A percentile compares a stretch with the other conserved stretches of the same genome.
phyloP scores from a whole-genome alignment of 2,888 invertebrate genomes.

The Pachydiplax longipennis region DNA sequence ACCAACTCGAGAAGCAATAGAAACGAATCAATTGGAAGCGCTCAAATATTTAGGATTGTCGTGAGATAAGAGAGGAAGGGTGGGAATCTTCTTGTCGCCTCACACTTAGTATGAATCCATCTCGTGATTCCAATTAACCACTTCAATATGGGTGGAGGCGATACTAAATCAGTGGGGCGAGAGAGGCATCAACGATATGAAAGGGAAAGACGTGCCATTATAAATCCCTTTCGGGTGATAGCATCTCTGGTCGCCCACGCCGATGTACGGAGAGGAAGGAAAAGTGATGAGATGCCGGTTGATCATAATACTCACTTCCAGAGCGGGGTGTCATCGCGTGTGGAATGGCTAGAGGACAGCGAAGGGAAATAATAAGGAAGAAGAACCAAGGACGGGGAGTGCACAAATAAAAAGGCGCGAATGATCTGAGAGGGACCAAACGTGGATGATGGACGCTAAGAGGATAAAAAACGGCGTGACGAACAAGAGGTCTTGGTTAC shows the following conservation, averaged over 20 bases:
- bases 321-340: not conserved
- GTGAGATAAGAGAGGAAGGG: not conserved
- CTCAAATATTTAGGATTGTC: not conserved
- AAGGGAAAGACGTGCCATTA: not conserved
- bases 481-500: not conserved
- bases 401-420: not conserved
- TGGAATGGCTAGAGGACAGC: not conserved
- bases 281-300: not conserved
- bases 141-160: not conserved
- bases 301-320: not conserved
- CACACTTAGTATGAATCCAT: not conserved
- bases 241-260: slow-evolving; percentile 23
- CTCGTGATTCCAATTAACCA: not conserved
- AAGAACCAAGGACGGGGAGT: not conserved
- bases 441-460: not conserved
- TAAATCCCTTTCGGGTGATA: not conserved
- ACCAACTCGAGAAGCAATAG: not conserved
- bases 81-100: not conserved
- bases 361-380: not conserved
- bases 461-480: not conserved
- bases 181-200: not conserved
- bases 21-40: not conserved
- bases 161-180: not conserved
- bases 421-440: not conserved
- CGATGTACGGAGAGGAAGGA: not conserved